Conservation (phyloP, 2,888 invertebrate species). For the Alviniconcha strummeri region DNA sequence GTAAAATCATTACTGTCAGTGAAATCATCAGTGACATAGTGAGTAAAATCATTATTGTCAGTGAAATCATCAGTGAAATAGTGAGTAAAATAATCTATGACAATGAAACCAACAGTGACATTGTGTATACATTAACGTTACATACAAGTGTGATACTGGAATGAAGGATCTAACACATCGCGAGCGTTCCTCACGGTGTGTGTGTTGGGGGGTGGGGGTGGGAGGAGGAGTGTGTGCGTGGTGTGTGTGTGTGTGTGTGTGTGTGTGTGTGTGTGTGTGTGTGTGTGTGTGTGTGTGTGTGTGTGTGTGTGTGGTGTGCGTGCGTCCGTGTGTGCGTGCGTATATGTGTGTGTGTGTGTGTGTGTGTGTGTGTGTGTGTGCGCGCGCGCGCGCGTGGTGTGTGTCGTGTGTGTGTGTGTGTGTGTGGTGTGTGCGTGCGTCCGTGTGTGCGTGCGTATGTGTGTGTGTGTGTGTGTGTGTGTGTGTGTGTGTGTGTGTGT, state of each 20-base stretch:
- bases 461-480: not conserved
- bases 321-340: not conserved
- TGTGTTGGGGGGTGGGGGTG: no score
- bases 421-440: not conserved
- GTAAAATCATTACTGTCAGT: no score
- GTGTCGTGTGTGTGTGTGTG: not conserved
- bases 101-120: no score
- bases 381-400: not conserved
- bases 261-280: conserved; percentile 4
- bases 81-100: no score
- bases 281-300: conserved; percentile 14
- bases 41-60: no score
- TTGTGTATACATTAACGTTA: no score
- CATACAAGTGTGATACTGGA: no score
- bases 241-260: conserved; percentile 13
- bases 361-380: conserved; percentile 1
- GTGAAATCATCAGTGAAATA: no score
- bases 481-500: not conserved
- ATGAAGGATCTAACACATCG: no score
- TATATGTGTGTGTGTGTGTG: not conserved
- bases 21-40: no score
- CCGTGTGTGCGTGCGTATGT: conserved; percentile 5
- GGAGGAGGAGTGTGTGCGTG: no score
- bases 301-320: not conserved
- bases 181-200: no score